A percentile compares a stretch with the other conserved stretches of the same genome.
Evolutionary conservation across 1,140 invertebrate species (phyloP).

Genomic region (Heliconius hermathena): DNA sequence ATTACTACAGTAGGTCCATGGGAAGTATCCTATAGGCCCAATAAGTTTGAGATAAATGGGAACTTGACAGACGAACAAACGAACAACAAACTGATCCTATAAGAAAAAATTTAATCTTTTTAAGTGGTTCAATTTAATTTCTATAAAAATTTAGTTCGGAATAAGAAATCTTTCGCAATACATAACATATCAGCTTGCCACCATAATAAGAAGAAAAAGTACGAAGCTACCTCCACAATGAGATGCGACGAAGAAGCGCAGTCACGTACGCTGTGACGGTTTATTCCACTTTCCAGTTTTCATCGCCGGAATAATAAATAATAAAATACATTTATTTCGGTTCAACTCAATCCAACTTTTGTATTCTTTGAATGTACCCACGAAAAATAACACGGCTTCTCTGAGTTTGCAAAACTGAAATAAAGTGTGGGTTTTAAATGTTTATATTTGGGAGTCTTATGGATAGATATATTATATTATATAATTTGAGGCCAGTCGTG

Average conservation of each 20-base stretch:
- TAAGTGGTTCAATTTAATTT: too few species aligned
- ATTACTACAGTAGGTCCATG: too few species aligned
- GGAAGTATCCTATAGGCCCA: too few species aligned
- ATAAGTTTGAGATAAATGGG: too few species aligned
- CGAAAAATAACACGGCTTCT: conserved; percentile 28
- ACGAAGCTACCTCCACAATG: conserved; percentile 51
- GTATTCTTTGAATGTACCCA: conserved; percentile 40
- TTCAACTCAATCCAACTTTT: conserved; percentile 48
- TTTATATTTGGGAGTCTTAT: not conserved
- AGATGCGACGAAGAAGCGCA: conserved; percentile 52
- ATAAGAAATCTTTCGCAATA: conserved; percentile 27
- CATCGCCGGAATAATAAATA: conserved; percentile 74
- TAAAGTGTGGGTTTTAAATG: conserved; percentile 11
- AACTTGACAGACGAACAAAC: too few species aligned
- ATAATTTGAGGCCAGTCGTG: too few species aligned
- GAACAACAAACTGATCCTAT: too few species aligned
- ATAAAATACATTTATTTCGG: conserved; percentile 64
- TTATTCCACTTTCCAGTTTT: conserved; percentile 74
- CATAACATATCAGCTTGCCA: conserved; percentile 30
- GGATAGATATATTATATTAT: too few species aligned
- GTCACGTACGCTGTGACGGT: conserved; percentile 70
- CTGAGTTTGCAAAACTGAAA: conserved; percentile 25
- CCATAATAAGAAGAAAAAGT: conserved; percentile 52
- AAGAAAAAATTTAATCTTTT: too few species aligned
- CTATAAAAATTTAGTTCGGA: not conserved